phyloP scores from a whole-genome alignment of 2,888 invertebrate species.

The Baccha elongata region DNA sequence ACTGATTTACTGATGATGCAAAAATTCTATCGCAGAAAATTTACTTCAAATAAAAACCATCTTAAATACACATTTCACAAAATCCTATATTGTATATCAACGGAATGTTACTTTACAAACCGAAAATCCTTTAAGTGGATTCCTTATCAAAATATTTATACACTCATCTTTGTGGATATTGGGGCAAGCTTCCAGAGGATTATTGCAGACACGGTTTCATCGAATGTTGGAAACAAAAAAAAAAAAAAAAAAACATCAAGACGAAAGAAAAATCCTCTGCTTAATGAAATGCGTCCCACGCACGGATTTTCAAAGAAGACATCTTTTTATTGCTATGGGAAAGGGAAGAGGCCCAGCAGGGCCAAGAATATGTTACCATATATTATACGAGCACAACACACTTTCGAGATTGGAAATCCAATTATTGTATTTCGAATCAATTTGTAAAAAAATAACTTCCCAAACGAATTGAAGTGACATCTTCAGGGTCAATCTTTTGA shows the following conservation, averaged over 20 bases:
- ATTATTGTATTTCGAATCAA: conserved; percentile 43
- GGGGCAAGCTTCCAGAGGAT: conserved; percentile 2
- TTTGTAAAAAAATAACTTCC: conserved; percentile 24
- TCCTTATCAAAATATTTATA: conserved; percentile 29
- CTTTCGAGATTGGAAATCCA: conserved; percentile 16
- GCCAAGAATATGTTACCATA: background rate
- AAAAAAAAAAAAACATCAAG: background rate
- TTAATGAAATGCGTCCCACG: background rate
- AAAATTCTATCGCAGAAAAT: conserved; percentile 10
- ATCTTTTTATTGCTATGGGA: background rate
- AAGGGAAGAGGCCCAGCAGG: background rate
- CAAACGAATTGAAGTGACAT: background rate
- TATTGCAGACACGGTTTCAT: conserved; percentile 1
- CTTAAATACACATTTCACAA: background rate
- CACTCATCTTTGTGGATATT: background rate
- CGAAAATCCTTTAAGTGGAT: conserved; percentile 21
- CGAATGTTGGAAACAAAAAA: background rate
- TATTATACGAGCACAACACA: background rate
- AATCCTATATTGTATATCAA: conserved; percentile 7
- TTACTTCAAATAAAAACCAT: background rate
- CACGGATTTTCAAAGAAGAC: background rate
- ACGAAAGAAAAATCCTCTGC: background rate
- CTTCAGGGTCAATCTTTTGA: background rate
- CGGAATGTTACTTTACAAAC: conserved; percentile 4
- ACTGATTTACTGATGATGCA: background rate